Conservation (phyloP, 2,888 invertebrate species). For the Tortrix viridana region DNA sequence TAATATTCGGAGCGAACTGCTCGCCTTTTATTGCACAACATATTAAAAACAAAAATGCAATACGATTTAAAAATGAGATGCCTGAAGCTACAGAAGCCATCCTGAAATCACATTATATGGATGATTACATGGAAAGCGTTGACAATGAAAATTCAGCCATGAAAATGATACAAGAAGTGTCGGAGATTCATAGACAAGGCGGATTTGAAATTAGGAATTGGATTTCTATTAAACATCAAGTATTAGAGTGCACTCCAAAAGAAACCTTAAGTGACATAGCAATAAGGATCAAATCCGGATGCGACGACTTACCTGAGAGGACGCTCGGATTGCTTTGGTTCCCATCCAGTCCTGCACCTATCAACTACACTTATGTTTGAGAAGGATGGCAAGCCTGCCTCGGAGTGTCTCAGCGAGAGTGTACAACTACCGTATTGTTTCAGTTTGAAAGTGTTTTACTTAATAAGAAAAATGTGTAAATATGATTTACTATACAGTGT, state of each 20-base stretch:
- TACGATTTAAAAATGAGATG: slow-evolving; percentile 1
- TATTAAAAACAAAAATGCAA: slow-evolving; percentile 16
- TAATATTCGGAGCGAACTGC: slow-evolving; percentile 13
- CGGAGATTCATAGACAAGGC: slow-evolving; percentile 15
- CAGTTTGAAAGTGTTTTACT: too few relatives aligned
- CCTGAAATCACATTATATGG: slow-evolving; percentile 30
- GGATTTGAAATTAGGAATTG: slow-evolving; percentile 22
- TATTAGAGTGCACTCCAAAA: slow-evolving; percentile 11
- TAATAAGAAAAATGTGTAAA: too few relatives aligned
- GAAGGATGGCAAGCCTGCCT: too few relatives aligned
- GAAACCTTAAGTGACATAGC: slow-evolving; percentile 21
- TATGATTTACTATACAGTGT: too few relatives aligned
- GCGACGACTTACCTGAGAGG: slow-evolving; percentile 12
- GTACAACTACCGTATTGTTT: too few relatives aligned
- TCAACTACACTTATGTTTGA: too few relatives aligned
- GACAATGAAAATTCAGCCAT: background rate
- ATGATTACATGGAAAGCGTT: slow-evolving; percentile 28
- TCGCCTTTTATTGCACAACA: slow-evolving; percentile 24
- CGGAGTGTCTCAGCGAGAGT: too few relatives aligned
- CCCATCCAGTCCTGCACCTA: background rate
- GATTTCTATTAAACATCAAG: slow-evolving; percentile 3
- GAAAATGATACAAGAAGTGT: slow-evolving; percentile 14
- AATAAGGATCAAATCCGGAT: slow-evolving; percentile 18
- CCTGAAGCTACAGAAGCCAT: slow-evolving; percentile 28
- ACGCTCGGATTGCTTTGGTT: slow-evolving; percentile 38